Evolutionary conservation across 1,140 invertebrate species (phyloP), one percentile per base, ranked within the genome.

Genomic region (Arctopsyche grandis): DNA sequence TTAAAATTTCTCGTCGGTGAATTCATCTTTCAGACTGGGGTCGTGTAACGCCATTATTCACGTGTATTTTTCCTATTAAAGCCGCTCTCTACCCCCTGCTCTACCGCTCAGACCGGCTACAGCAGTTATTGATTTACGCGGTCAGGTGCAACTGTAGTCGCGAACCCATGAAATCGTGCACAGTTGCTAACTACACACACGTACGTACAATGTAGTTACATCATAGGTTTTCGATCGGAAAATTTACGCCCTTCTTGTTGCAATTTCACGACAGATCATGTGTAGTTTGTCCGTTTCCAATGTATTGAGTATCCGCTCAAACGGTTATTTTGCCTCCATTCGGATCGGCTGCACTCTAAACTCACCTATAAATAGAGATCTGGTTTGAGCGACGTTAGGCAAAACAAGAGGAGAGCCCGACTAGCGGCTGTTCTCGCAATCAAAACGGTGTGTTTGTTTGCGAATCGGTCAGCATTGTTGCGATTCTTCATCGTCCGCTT

Each of bases 111-210:
- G 48, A 12, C 63, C 21, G 63, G 63, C 14, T 66, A 66, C 63
- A 66, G 19, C 19, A 66, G 63, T 66, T 66, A 66, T 66, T 66
- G 63, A 66, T 66, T 66, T 66, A 66, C 63, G 63, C 63, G 63
- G 63, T 66, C 63, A 66, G 63, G 63, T 66, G 63, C 63, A 66
- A 26, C 63, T 19, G 9, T 19, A 22, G 19, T 66, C 21, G 63
- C 63, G 63, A 22, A 66, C 63, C 9, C 24, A 52, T 52, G 48
- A 66, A 66, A 26, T 24, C 58, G 58, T 22, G n/a, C 58, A 22
- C 21, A 22, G 16, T 14, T 52, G 10, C 16, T 52, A 52, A 16
- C 10, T 52, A 52, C 16, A 52, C 12, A 46, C 12, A 46, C 12
- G 44, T 7, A 46, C 16, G 48, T 52, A 52, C 29, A 5, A 52